phyloP scores from a whole-genome alignment of 2,113 vertebrate species.

The Tyto alba region DNA sequence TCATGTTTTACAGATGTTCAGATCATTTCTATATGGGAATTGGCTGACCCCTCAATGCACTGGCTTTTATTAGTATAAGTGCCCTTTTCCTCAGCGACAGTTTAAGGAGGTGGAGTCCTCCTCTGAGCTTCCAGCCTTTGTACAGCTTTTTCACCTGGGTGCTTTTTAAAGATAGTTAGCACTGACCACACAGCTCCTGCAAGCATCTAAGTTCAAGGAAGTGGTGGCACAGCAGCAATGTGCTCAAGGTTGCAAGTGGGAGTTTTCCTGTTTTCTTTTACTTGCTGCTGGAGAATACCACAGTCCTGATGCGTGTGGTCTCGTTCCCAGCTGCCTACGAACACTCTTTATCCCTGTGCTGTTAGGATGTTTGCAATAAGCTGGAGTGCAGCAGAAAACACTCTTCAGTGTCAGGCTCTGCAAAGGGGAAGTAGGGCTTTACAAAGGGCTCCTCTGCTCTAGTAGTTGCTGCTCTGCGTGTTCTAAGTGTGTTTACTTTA shows the following conservation, averaged over 20 bases:
- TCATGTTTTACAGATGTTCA: background rate
- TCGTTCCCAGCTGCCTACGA: background rate
- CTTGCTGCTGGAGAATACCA: background rate
- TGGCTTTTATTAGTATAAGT: background rate
- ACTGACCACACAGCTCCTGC: background rate
- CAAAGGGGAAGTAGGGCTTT: background rate
- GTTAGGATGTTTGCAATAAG: background rate
- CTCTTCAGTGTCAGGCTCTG: background rate
- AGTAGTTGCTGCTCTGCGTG: fast-evolving
- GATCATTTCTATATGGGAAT: background rate
- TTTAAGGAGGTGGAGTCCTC: background rate
- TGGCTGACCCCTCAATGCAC: background rate
- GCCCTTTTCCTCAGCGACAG: background rate
- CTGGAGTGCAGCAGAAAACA: background rate
- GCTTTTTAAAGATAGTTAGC: background rate
- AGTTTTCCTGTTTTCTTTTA: background rate
- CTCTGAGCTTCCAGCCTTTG: background rate
- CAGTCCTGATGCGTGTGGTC: fast-evolving
- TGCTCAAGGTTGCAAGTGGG: background rate
- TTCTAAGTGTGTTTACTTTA: background rate
- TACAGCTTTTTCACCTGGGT: background rate
- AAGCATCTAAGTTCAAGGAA: background rate
- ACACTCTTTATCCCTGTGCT: background rate
- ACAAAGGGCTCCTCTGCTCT: background rate
- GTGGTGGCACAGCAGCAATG: background rate